Evolutionary conservation across 2,797 vertebrate species (phyloP), one percentile per base, ranked within the genome.

Genomic region (Peromyscus attwateri): DNA sequence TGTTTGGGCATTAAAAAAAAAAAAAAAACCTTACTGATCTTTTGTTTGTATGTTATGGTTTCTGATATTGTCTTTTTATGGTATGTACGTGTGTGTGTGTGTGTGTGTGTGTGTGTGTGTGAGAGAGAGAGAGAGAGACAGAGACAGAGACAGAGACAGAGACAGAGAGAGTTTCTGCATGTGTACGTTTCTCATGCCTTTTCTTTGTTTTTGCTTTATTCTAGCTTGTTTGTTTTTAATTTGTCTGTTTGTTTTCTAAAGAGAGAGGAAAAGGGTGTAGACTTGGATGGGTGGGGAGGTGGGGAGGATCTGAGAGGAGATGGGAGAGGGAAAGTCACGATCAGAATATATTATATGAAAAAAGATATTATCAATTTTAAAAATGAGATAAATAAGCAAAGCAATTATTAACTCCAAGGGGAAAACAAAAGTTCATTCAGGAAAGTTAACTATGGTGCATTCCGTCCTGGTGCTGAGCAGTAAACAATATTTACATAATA

Each of bases 331-430:
- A 16, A 52, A 52, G 16, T 52, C 12, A 10, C 52, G 64, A 52
- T 70, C 83, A 70, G 64, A 87, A 87, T 52, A 27, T 27, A 31
- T 12, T 43, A 43, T 64, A 25, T 37, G 82, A 46, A 70, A 64
- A 64, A 70, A 10, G 25, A n/a, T 68, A n/a, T 81, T 37, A 57
- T 57, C 34, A 55, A 57, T 25, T 57, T 81, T 57, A 81, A 81
- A 37, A 57, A 37, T 57, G 52, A 57, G 71, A 60, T 62, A 92
- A 81, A 79, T 71, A 85, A 81, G 82, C 34, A 93, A 91, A 96
- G 71, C 23, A 94, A 83, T 31, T 55, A 82, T 73, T 66, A 89
- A 85, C 62, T 87, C 76, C 12, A 49, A 46, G 40, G 84, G 68
- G 88, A 95, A 89, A 91, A 89, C 7, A 79, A 76, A 95, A 40